Evolutionary conservation across 2,888 invertebrate genomes (phyloP).

Genomic region (Netelia fuscicornis): DNA sequence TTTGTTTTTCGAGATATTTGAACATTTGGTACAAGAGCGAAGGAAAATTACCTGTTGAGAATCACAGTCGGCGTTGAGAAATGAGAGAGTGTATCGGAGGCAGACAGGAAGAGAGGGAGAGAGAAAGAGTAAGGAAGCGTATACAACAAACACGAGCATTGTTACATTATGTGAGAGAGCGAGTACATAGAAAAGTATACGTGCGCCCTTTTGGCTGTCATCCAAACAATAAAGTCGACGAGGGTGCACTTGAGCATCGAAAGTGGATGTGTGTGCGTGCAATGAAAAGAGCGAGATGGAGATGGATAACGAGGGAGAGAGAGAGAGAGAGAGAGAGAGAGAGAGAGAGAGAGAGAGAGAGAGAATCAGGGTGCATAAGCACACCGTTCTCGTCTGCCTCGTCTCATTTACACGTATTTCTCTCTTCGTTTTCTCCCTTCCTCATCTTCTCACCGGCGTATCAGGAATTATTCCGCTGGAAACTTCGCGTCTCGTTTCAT

Average conservation of each 20-base stretch:
- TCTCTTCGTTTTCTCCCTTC: constrained; percentile 18
- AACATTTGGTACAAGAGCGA: background rate
- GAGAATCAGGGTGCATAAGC: background rate
- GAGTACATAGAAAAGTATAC: background rate
- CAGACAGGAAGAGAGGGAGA: background rate
- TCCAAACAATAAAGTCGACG: constrained; percentile 69
- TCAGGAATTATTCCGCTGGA: constrained; percentile 24
- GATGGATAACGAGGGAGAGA: background rate
- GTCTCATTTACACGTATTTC: constrained; percentile 4
- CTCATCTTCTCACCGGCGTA: constrained; percentile 28
- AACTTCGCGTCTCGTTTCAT: constrained; percentile 25
- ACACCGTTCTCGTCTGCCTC: constrained; percentile 9
- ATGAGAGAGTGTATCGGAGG: constrained; percentile 6
- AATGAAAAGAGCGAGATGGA: constrained; percentile 1
- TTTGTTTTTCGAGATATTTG: background rate
- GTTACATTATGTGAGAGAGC: constrained; percentile 32
- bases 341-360: constrained; percentile 1
- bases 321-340: constrained; percentile 23
- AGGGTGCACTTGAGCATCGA: constrained; percentile 63
- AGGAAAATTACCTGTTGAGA: constrained; percentile 64
- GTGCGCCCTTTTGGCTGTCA: constrained; percentile 66
- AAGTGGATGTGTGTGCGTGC: constrained; percentile 57
- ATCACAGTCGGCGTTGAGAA: constrained; percentile 25
- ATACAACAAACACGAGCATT: constrained; percentile 38
- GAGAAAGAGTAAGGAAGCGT: constrained; percentile 3